Evolutionary conservation across 2,797 vertebrate species (phyloP).

Genomic region (Otolemur crassicaudatus): DNA sequence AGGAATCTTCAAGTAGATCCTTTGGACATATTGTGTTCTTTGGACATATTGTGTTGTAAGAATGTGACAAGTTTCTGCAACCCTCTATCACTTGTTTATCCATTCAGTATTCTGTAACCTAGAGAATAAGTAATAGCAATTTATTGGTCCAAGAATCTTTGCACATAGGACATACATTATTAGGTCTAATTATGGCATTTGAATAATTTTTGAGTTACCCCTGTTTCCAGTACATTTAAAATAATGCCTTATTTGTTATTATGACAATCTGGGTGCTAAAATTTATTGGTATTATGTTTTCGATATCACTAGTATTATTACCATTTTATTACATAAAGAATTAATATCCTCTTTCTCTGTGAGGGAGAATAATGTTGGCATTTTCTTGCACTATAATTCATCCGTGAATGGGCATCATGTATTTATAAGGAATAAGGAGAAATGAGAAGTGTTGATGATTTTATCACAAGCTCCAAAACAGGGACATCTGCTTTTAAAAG

Average conservation of each 20-base stretch:
- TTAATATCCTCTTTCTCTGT: not conserved
- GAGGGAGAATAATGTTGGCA: not conserved
- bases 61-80: slow-evolving; percentile 59
- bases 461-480: slow-evolving; percentile 31
- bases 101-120: slow-evolving; percentile 18
- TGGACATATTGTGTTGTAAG: not conserved
- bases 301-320: not conserved
- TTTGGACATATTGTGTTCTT: slow-evolving; percentile 49
- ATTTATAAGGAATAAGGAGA: not conserved
- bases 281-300: slow-evolving; percentile 22
- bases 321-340: not conserved
- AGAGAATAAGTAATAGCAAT: not conserved
- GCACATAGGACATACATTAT: not conserved
- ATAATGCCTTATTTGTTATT: slow-evolving; percentile 24
- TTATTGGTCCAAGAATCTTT: not conserved
- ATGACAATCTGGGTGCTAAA: not conserved
- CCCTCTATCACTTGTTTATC: slow-evolving; percentile 43
- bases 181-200: not conserved
- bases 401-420: not conserved
- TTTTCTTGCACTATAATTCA: not conserved
- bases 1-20: not conserved
- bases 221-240: not conserved
- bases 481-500: not conserved
- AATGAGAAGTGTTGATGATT: accelerated
- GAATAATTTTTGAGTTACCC: not conserved